Evolutionary conservation across 30 jellyfish, hydroid and myxozoan genomes (phyloP), one percentile per base, ranked within the genome.

Genomic region (Cassiopea xamachana): DNA sequence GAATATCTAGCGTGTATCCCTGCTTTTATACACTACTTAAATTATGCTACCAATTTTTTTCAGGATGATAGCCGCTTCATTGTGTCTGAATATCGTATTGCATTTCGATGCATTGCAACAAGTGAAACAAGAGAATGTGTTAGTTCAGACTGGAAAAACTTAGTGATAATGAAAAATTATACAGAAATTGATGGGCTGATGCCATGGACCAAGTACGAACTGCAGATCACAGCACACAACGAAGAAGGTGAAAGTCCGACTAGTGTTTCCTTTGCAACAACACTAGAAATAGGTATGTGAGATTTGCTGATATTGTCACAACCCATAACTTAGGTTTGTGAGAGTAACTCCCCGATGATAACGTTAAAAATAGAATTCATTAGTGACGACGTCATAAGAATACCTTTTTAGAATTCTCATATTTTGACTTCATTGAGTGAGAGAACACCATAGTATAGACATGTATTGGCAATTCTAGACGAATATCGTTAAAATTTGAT

Each of bases 171-270:
- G n/a, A 81, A 13, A 2, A 19, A n/a, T 3, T 46, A 49, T 16
- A 81, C 81, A 12, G 3, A 46, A 39, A 6, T 86, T 19, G 44
- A 86, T 47, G 84, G 83, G 39, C 72, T 89, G 46, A 18, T 18
- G 15, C 49, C 96, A 48, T 89, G 96, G 96, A 80, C 92, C 16
- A 69, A 59, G 67, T 89, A 89, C 73, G 86, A 89, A 64, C 48
- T 89, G 39, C 79, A 1, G 47, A 75, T 82, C 10, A 60, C 73
- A 50, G 96, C 68, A n/a, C 81, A 44, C 59, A 89, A 89, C 89
- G 44, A 60, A 45, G 89, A 85, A 39, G 92, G 96, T 9, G 82
- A 48, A 1, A 89, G 92, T 50, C 89, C 89, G 1, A 61, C 1
- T 8, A 73, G 67, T 47, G 49, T 18, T 43, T 73, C 48, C 16